Evolutionary conservation across 1,140 invertebrate species (phyloP).

Genomic region (Dreissena polymorpha): DNA sequence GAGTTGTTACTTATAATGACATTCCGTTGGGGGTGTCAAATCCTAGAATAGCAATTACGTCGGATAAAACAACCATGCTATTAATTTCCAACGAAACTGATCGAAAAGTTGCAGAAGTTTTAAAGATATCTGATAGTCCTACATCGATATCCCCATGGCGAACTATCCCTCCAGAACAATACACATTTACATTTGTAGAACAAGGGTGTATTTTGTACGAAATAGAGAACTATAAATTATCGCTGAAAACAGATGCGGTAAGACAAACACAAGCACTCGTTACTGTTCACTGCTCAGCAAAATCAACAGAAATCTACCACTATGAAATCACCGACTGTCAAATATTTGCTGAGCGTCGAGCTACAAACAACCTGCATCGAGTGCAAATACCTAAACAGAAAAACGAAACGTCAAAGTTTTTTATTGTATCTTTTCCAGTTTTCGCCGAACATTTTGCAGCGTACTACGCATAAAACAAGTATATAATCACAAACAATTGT

Average conservation of each 20-base stretch:
- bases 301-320: too few species aligned
- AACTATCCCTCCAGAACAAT: neutral
- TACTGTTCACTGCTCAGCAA: neutral
- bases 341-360: too few species aligned
- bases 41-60: constrained; percentile 6
- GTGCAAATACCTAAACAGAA: too few species aligned
- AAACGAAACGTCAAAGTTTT: too few species aligned
- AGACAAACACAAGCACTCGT: neutral
- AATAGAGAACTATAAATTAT: neutral
- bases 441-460: too few species aligned
- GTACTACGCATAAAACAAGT: too few species aligned
- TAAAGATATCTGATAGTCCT: neutral
- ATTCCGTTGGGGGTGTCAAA: constrained; percentile 6
- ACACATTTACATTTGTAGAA: constrained; percentile 6
- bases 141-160: constrained; percentile 4
- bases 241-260: constrained; percentile 10
- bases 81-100: neutral
- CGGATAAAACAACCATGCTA: neutral
- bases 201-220: neutral
- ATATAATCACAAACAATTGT: too few species aligned
- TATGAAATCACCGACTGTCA: too few species aligned
- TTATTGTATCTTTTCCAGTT: too few species aligned
- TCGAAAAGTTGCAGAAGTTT: neutral
- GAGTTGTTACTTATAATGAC: neutral
- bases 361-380: too few species aligned